Base-by-base conservation (phyloP, 1,140 invertebrate genomes). In the Diuraphis noxia region DNA sequence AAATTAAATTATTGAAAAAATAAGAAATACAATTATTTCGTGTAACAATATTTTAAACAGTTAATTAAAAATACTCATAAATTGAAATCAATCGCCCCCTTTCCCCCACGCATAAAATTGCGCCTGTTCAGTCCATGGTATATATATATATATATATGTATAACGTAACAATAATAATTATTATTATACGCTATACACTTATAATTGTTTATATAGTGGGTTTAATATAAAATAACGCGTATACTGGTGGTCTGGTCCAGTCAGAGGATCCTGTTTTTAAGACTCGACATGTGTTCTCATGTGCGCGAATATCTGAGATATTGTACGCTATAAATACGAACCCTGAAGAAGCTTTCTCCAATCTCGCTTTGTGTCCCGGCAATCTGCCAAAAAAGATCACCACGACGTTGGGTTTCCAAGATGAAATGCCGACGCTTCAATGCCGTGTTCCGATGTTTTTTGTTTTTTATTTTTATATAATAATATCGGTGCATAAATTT, bases 251-350 rank as follows among this genome's bases (percentile, higher is more conserved):
- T 84, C 82, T n/a, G 40, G 40, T 36, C 36, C n/a, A 63, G 19
- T 25, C 49, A 36, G 21, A 41, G 30, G 87, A 77, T 90, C 40
- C n/a, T 30, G 88, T 79, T 90, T 90, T 90, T 77, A 79, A 63
- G 72, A 79, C 63, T 46, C 17, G 56, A 79, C 88, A 90, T 79
- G 63, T 90, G 88, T 36, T 25, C 36, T 72, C n/a, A 79, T 79
- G 63, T 77, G 40, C 40, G 88, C 88, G 88, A 90, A 79, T 43
- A 46, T 79, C n/a, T 41, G n/a, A 77, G 88, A 90, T 79, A 89
- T 34, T 6, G 40, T 77, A 43, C 40, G 56, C 40, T 89, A 90
- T 79, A 90, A 43, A 90, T 79, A 90, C 41, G 41, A 90, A 79
- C 7, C 56, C 30, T 30, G 84, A 23, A 49, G n/a, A 34, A 49